These are phyloP conservation scores for Deilephila elpenor DNA, from an alignment of 2,888 invertebrate species.

Conservation along the genomic window DNA sequence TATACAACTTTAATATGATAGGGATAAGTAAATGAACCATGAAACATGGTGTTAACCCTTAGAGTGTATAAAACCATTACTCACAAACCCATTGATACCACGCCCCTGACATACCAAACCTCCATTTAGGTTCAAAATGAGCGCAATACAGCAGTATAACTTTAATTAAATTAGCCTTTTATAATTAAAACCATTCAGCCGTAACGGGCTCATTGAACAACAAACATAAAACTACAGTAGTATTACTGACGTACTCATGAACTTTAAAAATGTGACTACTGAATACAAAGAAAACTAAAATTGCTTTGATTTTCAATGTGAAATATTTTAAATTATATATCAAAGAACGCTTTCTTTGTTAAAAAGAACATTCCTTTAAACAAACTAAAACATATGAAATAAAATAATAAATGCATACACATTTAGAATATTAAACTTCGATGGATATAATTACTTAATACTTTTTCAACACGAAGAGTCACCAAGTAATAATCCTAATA, in stretches of 20 bases:
- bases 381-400: neutral
- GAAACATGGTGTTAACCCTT: too few relatives aligned
- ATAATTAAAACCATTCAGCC: neutral
- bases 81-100: too few relatives aligned
- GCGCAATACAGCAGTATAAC: too few relatives aligned
- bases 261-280: neutral
- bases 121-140: neutral
- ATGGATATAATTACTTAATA: too few relatives aligned
- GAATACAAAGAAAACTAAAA: neutral
- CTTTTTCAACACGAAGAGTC: too few relatives aligned
- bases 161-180: neutral
- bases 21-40: too few relatives aligned
- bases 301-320: neutral
- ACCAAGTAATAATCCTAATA: too few relatives aligned
- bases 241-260: neutral
- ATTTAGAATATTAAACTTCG: neutral
- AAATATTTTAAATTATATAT: neutral
- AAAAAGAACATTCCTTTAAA: neutral
- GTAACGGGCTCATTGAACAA: neutral
- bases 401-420: neutral
- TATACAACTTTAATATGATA: too few relatives aligned
- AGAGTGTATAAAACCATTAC: too few relatives aligned
- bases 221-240: neutral
- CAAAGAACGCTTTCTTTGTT: neutral
- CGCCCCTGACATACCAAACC: too few relatives aligned